Evolutionary conservation across 2,797 vertebrate species (phyloP).

Genomic region (Micromesistius poutassou): DNA sequence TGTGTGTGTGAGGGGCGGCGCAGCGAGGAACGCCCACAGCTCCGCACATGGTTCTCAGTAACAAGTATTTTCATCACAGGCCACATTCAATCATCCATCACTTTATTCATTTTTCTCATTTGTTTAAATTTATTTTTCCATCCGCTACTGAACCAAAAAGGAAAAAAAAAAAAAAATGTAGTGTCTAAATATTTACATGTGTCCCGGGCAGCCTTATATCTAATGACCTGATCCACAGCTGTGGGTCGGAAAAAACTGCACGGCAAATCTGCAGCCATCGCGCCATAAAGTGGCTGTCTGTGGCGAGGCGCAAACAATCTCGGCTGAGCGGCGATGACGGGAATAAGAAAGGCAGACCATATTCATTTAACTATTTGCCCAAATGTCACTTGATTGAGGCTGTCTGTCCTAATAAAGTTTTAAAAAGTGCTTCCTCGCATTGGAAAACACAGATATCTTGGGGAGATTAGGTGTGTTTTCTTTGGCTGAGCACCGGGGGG

Average conservation of each 20-base stretch:
- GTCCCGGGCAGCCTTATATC: constrained; percentile 28
- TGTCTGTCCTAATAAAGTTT: constrained; percentile 64
- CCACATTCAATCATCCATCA: constrained; percentile 35
- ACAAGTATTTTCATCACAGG: constrained; percentile 23
- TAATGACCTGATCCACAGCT: constrained; percentile 46
- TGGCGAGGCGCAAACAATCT: constrained; percentile 29
- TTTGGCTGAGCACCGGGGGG: constrained; percentile 50
- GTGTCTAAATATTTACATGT: constrained; percentile 37
- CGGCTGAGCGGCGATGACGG: constrained; percentile 37
- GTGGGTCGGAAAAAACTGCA: constrained; percentile 48
- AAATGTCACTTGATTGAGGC: constrained; percentile 57
- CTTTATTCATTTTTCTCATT: constrained; percentile 28
- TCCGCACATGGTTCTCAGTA: constrained; percentile 10
- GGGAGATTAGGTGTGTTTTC: constrained; percentile 66
- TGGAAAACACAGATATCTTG: constrained; percentile 61
- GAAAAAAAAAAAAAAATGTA: neutral
- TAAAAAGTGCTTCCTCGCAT: constrained; percentile 48
- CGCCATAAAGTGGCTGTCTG: constrained; percentile 49
- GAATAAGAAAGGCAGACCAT: constrained; percentile 30
- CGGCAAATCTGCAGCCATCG: constrained; percentile 42
- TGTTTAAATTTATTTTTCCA: constrained; percentile 6
- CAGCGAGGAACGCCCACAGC: constrained; percentile 14
- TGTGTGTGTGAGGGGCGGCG: neutral
- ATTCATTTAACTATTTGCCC: constrained; percentile 44
- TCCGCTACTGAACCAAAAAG: constrained; percentile 13